Base-by-base conservation (phyloP, 2,113 vertebrate species). In the Scatophagus argus region DNA sequence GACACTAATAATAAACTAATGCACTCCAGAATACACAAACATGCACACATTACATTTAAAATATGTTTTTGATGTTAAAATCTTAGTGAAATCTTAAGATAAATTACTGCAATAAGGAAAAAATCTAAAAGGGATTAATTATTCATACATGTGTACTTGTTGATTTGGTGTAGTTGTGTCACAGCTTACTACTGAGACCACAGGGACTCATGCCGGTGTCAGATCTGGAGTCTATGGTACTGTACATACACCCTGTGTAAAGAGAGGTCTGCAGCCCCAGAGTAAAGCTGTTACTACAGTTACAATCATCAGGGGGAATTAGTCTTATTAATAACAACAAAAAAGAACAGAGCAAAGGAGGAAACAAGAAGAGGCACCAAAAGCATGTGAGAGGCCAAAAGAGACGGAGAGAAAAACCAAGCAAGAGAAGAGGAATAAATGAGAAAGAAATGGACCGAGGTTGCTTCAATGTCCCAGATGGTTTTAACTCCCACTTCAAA, bases 211-310 rank as follows among this genome's bases (percentile, higher is more conserved):
- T 31, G 63, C 43, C 54, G 62, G 8, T 68, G 62, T 77, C 36
- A 55, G 44, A n/a, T 78, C 64, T 69, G 46, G 19, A 83, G 56
- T 21, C 32, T 44, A 74, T 19, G 16, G 55, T 64, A 55, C 23
- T 59, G 17, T n/a, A 64, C 23, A 36, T 52, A 19, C 8, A 49
- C n/a, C 21, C 29, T 0, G 5, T 52, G 19, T 66, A 61, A 41
- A 69, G 38, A 64, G 7, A 74, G 32, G 41, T 54, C 60, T 71
- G 66, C 62, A 71, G 64, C 81, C 63, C 83, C 5, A 1, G 79
- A 79, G 79, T 61, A 46, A 39, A 72, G 72, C 64, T 52, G 87
- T 92, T 88, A 74, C 89, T 85, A 81, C 77, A 87, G 90, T 74
- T 81, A 93, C 88, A 81, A 82, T 21, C 47, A 34, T 61, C 85